Conservation (phyloP, 2,797 vertebrate genomes). For the Chiloscyllium punctatum region DNA sequence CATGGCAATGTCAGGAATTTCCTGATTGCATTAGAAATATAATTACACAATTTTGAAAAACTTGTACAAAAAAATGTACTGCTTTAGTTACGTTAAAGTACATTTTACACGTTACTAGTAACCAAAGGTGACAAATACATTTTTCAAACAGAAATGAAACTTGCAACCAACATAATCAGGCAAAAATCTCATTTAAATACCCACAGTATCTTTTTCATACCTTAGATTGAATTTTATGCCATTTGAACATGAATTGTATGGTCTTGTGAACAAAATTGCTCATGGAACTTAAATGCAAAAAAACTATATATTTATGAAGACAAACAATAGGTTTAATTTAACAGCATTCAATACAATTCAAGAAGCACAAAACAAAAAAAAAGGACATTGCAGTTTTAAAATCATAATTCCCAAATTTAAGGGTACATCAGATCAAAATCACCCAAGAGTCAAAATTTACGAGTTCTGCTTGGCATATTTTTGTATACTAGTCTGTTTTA, state of each 20-base stretch:
- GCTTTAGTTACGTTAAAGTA: not conserved
- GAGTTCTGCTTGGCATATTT: not conserved
- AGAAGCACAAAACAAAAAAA: not conserved
- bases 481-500: not conserved
- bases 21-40: not conserved
- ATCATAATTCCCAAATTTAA: not conserved
- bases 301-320: not conserved
- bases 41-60: not conserved
- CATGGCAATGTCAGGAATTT: not conserved
- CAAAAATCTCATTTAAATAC: not conserved
- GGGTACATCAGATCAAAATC: not conserved
- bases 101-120: not conserved
- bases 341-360: not conserved
- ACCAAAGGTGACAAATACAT: not conserved
- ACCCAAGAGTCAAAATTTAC: not conserved
- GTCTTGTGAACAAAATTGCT: not conserved
- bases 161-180: not conserved
- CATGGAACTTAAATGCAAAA: not conserved
- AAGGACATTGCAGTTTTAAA: conserved; percentile 16
- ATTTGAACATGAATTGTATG: not conserved
- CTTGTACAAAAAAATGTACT: not conserved
- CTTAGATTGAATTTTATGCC: not conserved
- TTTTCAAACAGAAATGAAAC: not conserved
- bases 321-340: conserved; percentile 13
- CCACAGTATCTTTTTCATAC: not conserved